Evolutionary conservation across 2,888 invertebrate species (phyloP), one percentile per base, ranked within the genome.

Genomic region (Latheticus oryzae): DNA sequence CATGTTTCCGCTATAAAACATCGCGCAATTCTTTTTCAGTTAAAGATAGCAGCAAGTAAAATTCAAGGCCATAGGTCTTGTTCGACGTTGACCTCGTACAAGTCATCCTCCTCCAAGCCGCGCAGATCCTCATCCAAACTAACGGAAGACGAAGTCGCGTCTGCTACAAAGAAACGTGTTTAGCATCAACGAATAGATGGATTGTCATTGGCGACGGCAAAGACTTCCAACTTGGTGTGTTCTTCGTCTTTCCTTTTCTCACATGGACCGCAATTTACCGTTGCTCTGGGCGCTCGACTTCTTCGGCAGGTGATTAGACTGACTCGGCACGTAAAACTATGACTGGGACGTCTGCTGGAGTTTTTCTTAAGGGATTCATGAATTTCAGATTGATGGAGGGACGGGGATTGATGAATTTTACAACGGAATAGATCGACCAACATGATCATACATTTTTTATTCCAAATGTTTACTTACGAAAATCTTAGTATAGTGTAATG

Each of bases 1-100:
- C 47, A 35, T 17, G 47, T 45, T 54, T 54, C 45, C 45, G 37
- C 28, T 53, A 50, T 40, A 40, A 40, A 37, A 15, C 45, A 8
- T n/a, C 9, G 26, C 8, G 26, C n/a, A n/a, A n/a, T n/a, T n/a
- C n/a, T n/a, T n/a, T n/a, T n/a, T n/a, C n/a, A n/a, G n/a, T n/a
- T n/a, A n/a, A n/a, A n/a, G n/a, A n/a, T n/a, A n/a, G n/a, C n/a
- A n/a, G n/a, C n/a, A n/a, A n/a, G n/a, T n/a, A n/a, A n/a, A n/a
- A n/a, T 69, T 66, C 69, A 68, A 70, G 69, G 69, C 68, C 67
- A 68, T 52, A 68, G 69, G 67, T 68, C 68, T 53, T 59, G 60
- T 57, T 64, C 65, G 65, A 53, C 66, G 68, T 68, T 68, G 68
- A 70, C 69, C 69, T 64, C 68, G 24, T n/a, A 40, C 45, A 47